Evolutionary conservation across 2,797 vertebrate species (phyloP).

Genomic region (Melanotaenia trifasciata): DNA sequence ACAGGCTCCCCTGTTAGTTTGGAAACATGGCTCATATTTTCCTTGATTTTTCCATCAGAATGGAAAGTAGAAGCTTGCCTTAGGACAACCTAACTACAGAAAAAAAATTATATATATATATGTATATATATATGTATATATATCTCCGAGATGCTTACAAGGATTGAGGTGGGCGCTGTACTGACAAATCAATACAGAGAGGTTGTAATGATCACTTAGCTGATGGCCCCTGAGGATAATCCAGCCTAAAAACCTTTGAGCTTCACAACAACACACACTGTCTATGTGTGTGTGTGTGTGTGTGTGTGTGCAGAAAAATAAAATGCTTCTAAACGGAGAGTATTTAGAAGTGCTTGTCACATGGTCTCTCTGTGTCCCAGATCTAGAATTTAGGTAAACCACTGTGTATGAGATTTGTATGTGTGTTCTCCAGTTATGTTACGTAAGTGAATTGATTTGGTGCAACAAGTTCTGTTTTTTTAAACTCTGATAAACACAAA

Average conservation of each 20-base stretch:
- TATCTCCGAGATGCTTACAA: conserved; percentile 31
- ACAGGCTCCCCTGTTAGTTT: conserved; percentile 61
- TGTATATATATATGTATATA: background rate
- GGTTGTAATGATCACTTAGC: conserved; percentile 50
- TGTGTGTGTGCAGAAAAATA: conserved; percentile 20
- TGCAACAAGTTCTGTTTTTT: conserved; percentile 27
- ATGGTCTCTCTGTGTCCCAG: conserved; percentile 47
- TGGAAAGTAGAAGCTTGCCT: conserved; percentile 20
- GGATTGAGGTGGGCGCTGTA: conserved; percentile 17
- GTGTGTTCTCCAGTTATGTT: conserved; percentile 18
- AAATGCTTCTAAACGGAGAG: conserved; percentile 57
- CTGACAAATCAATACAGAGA: conserved; percentile 57
- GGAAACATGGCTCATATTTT: conserved; percentile 70
- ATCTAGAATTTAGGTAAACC: conserved; percentile 38
- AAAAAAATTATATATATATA: background rate
- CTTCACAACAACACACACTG: conserved; percentile 35
- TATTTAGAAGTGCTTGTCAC: conserved; percentile 44
- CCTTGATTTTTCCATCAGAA: conserved; percentile 52
- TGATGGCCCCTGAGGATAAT: conserved; percentile 56
- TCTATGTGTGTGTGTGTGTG: conserved; percentile 4
- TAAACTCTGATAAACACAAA: conserved; percentile 35
- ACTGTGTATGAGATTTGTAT: conserved; percentile 34
- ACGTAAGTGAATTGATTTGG: conserved; percentile 25
- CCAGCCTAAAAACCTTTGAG: conserved; percentile 47
- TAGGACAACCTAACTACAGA: background rate